Percentiles rank a stretch among this genome's conserved stretches.
Conservation (phyloP, 2,113 vertebrate species). For the Symphodus melops region DNA sequence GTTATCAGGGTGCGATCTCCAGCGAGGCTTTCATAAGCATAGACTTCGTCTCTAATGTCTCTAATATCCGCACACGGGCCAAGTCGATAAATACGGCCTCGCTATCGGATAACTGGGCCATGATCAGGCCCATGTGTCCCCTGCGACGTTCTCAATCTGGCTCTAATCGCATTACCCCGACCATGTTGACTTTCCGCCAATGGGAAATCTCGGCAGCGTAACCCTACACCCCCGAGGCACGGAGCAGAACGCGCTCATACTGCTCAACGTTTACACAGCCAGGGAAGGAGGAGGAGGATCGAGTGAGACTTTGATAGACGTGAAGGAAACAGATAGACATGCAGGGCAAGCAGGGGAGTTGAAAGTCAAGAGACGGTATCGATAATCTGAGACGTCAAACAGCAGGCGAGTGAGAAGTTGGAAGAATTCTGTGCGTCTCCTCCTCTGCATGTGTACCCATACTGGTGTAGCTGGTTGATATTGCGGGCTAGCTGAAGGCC, state of each 20-base stretch:
- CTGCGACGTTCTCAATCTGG: conserved; percentile 75
- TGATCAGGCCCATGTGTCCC: conserved; percentile 86
- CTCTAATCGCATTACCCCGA: conserved; percentile 84
- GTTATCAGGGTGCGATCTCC: conserved; percentile 75
- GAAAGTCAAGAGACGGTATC: conserved; percentile 63
- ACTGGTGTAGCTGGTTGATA: conserved; percentile 47
- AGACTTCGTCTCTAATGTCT: conserved; percentile 74
- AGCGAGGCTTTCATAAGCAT: conserved; percentile 76
- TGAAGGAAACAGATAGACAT: conserved; percentile 66
- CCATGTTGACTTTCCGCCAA: conserved; percentile 85
- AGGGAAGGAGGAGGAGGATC: conserved; percentile 50
- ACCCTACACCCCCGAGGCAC: conserved; percentile 80
- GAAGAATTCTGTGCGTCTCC: conserved; percentile 35
- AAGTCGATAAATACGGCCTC: conserved; percentile 79
- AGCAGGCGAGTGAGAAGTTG: conserved; percentile 33
- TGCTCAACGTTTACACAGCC: conserved; percentile 63
- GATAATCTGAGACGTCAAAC: conserved; percentile 53
- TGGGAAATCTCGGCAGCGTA: conserved; percentile 84
- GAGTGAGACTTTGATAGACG: conserved; percentile 73
- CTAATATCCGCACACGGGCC: conserved; percentile 73
- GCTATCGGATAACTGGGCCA: conserved; percentile 81
- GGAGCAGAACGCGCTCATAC: conserved; percentile 67
- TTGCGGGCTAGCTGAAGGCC: conserved; percentile 67
- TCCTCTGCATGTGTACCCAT: conserved; percentile 1
- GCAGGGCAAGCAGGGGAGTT: conserved; percentile 38